Evolutionary conservation across 2,113 vertebrate species (phyloP), one percentile per base, ranked within the genome.

Genomic region (Bufo bufo): DNA sequence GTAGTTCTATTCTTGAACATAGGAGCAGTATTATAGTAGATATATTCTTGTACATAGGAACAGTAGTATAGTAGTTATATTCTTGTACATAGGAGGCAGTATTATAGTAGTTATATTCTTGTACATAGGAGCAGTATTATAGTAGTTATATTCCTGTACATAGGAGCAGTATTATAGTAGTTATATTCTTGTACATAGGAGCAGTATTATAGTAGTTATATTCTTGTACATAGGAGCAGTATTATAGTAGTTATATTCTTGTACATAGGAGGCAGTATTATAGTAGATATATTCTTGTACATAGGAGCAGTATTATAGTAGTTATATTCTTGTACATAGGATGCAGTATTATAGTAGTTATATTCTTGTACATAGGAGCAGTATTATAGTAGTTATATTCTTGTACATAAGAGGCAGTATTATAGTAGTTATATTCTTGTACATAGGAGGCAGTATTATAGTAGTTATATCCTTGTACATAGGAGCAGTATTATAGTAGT

Each of bases 1-100:
- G n/a, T 12, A 72, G 69, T 72, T 72, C 45, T 74, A 74, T 47
- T 74, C 71, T 74, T 74, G 71, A 47, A 74, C 5, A 74, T 74
- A 17, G 43, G 71, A 19, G 71, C 14, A 49, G 71, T 74, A 74
- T 74, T 45, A 74, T 74, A 17, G 45, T 47, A 74, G 71, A 17
- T 74, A 47, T 74, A 74, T 74, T 74, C 43, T 47, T 74, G 43
- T 74, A 45, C 3, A 17, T 74, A 74, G 71, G 71, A 3, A 3
- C 65, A 69, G 65, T 69, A 23, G 33, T 69, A 69, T 69, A 69
- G n/a, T 11, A 69, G 65, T 69, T 69, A 69, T 69, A 33, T 33
- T 12, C n/a, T 69, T 69, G 65, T 69, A 69, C 3, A 69, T 69
- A 69, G 65, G 9, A 12, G 23, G n/a, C 65, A 69, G 65, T 69